phyloP scores from a whole-genome alignment of 2,888 invertebrate species.

The Suillia variegata region DNA sequence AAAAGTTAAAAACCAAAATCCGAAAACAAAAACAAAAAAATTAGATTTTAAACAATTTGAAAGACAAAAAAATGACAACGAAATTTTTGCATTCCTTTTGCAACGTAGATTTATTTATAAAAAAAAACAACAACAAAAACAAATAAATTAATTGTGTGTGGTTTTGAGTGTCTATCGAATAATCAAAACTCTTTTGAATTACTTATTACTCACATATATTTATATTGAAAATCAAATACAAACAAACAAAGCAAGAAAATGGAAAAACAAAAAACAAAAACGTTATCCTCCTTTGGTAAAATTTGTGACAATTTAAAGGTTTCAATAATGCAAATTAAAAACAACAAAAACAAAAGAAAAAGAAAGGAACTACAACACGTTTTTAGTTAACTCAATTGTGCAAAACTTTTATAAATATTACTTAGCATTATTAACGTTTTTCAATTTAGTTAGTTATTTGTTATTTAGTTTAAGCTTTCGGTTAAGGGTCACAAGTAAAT shows the following conservation, averaged over 20 bases:
- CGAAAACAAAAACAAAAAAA: not conserved
- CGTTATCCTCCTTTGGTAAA: slow-evolving; percentile 39
- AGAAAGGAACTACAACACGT: too few relatives aligned
- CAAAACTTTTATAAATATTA: too few relatives aligned
- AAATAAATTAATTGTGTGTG: slow-evolving; percentile 43
- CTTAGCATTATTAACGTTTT: too few relatives aligned
- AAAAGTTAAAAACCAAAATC: not conserved
- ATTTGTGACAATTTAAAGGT: slow-evolving; percentile 57
- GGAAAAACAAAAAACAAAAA: slow-evolving; percentile 27
- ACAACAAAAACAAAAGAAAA: slow-evolving; percentile 16
- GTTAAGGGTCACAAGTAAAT: too few relatives aligned
- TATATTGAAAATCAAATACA: slow-evolving; percentile 23
- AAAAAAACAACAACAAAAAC: slow-evolving; percentile 28
- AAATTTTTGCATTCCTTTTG: slow-evolving; percentile 51
- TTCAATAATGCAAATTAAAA: slow-evolving; percentile 39
- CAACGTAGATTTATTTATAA: slow-evolving; percentile 39
- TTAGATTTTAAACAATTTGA: not conserved
- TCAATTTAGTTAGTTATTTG: too few relatives aligned
- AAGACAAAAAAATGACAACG: slow-evolving; percentile 45
- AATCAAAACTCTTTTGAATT: slow-evolving; percentile 19
- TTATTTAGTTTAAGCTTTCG: too few relatives aligned
- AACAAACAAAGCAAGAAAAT: slow-evolving; percentile 24
- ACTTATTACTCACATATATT: slow-evolving; percentile 27
- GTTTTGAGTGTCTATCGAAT: slow-evolving; percentile 51
- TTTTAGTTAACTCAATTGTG: too few relatives aligned